phyloP scores from a whole-genome alignment of 2,113 vertebrate species.

The Prinia subflava region DNA sequence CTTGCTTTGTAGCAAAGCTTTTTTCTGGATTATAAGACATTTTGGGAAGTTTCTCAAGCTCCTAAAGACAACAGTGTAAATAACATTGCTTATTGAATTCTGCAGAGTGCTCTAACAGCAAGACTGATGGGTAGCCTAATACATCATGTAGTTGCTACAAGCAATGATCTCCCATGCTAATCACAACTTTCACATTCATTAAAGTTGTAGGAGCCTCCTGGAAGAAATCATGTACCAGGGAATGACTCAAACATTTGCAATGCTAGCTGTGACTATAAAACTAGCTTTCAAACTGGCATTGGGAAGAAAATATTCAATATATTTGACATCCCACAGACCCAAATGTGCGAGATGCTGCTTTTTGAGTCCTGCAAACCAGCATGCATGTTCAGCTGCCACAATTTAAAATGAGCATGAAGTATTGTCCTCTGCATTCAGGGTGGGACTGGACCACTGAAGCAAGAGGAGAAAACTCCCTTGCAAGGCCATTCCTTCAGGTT shows the following conservation, averaged over 20 bases:
- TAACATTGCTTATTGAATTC: slow-evolving; percentile 4
- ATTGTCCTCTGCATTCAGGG: neutral
- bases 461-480: neutral
- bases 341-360: neutral
- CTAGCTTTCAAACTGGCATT: neutral
- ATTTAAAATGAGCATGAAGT: neutral
- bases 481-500: neutral
- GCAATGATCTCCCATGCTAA: slow-evolving; percentile 22
- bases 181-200: slow-evolving; percentile 30
- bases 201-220: neutral
- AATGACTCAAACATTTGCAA: neutral
- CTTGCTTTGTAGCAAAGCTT: neutral
- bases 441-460: neutral
- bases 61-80: neutral
- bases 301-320: neutral
- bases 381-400: neutral
- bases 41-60: slow-evolving; percentile 3
- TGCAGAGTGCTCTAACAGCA: neutral
- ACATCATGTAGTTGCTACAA: neutral
- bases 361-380: neutral
- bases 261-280: neutral
- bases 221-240: neutral
- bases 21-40: neutral
- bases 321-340: neutral
- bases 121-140: slow-evolving; percentile 22